Base-by-base conservation (phyloP, 2,797 vertebrate species). In the Nyctibius grandis region DNA sequence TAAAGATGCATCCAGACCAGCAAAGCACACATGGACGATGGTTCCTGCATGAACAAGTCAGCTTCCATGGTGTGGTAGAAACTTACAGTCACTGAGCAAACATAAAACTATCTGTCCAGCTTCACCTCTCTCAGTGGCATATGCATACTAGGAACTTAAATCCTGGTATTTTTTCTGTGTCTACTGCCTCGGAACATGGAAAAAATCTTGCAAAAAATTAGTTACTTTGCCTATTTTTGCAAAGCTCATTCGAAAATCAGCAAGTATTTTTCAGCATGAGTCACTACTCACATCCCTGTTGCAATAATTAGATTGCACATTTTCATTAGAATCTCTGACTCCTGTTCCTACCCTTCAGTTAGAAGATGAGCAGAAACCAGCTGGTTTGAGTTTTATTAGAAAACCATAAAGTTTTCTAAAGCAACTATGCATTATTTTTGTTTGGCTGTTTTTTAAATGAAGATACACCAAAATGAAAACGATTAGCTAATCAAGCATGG, bases 161-260 rank as follows among this genome's bases (percentile, higher is more conserved):
- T 65, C 23, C 42, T 47, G 11, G 2, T 20, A 12, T 44, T 72
- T 91, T 93, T 90, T 86, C 38, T 74, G 9, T 33, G 11, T 60
- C 54, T 44, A 19, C 19, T 56, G 29, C 26, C 45, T 57, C 53
- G 47, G 73, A 76, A 81, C 15, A 5, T 6, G 40, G 85, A 84
- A 80, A 76, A 67, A 78, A 63, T 73, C 25, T 50, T 38, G 51
- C 74, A 84, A 85, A 92, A 93, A 64, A 33, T 85, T 87, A 87
- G 91, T 95, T 87, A 91, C n/a, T 72, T 93, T 33, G 34, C 14
- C 85, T 91, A 48, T 89, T 91, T 92, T 89, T 88, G 69, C 33
- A 73, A 70, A 83, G 28, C 48, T 38, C 0, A 0, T 77, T 88
- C 80, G 92, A 95, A 92, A 82, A 91, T 94, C 79, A 94, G 70